A percentile compares a stretch with the other conserved stretches of the same genome.
Evolutionary conservation across 2,888 invertebrate genomes (phyloP).

Genomic region (Reticulitermes lucifugus): DNA sequence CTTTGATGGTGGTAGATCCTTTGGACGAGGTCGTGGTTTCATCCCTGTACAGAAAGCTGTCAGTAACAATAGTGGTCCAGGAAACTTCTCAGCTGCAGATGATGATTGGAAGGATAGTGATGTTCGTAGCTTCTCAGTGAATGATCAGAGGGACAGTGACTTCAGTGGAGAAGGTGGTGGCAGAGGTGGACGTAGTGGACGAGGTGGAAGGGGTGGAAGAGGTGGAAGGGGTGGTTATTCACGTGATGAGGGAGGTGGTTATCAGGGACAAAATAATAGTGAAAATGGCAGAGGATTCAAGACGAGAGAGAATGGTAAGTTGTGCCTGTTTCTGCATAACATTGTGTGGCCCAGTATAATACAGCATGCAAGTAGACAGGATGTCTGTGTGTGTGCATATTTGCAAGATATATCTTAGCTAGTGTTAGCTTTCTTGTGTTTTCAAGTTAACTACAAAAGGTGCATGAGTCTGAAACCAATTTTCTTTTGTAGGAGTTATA

Average conservation of each 20-base stretch:
- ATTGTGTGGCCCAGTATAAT: too few relatives aligned
- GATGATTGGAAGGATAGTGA: slow-evolving; percentile 19
- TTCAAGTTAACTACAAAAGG: too few relatives aligned
- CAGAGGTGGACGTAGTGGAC: slow-evolving; percentile 29
- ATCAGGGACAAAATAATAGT: slow-evolving; percentile 50
- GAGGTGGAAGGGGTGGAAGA: slow-evolving; percentile 57
- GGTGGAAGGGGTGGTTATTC: slow-evolving; percentile 58
- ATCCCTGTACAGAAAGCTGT: slow-evolving; percentile 60
- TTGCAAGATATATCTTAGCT: too few relatives aligned
- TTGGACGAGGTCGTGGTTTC: slow-evolving; percentile 68
- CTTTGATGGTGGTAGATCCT: slow-evolving; percentile 67
- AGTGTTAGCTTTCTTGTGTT: too few relatives aligned
- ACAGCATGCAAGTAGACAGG: too few relatives aligned
- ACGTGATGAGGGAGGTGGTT: slow-evolving; percentile 51
- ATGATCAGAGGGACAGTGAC: slow-evolving; percentile 22
- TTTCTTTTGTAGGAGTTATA: too few relatives aligned
- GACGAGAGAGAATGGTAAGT: slow-evolving; percentile 31
- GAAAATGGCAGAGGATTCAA: slow-evolving; percentile 2
- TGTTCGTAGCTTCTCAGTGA: not conserved
- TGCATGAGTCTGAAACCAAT: too few relatives aligned
- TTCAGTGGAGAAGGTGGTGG: slow-evolving; percentile 54
- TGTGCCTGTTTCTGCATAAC: not conserved
- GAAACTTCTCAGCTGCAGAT: not conserved
- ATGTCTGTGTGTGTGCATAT: too few relatives aligned
- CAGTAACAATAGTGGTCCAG: not conserved